These are phyloP conservation scores for Oligia latruncula DNA, from an alignment of 2,888 invertebrate species.

Conservation along the genomic window DNA sequence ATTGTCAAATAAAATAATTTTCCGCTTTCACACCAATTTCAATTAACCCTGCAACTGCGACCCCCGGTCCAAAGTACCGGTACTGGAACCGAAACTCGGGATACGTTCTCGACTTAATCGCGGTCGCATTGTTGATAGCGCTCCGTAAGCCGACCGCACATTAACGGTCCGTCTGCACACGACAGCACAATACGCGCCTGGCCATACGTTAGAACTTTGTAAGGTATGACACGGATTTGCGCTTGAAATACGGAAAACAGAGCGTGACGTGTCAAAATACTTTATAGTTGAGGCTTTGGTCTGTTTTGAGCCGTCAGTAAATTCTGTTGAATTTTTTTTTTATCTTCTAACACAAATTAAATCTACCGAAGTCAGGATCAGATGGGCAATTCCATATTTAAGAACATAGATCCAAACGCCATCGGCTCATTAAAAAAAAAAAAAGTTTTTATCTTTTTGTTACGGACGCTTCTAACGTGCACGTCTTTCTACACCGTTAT, in stretches of 20 bases:
- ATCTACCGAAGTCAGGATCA: background rate
- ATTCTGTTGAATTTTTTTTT: background rate
- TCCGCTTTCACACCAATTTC: constrained; percentile 1
- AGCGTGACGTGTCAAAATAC: background rate
- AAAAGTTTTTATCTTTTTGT: too few species aligned
- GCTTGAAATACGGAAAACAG: constrained; percentile 48
- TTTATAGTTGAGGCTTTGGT: constrained; percentile 4
- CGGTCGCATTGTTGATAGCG: constrained; percentile 69
- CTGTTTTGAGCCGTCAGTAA: background rate
- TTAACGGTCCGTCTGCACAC: constrained; percentile 77
- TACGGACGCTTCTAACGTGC: too few species aligned
- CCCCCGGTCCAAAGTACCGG: constrained; percentile 46
- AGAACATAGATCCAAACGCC: background rate
- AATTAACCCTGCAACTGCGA: constrained; percentile 52
- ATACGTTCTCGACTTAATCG: constrained; percentile 67
- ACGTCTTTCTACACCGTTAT: too few species aligned
- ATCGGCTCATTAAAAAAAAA: too few species aligned
- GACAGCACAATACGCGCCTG: constrained; percentile 77
- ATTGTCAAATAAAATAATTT: background rate
- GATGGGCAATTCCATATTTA: background rate
- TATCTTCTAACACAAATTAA: background rate
- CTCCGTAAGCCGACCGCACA: constrained; percentile 76
- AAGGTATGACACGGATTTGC: constrained; percentile 67
- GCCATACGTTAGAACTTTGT: constrained; percentile 73
- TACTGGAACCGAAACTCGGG: constrained; percentile 35